Evolutionary conservation across 2,113 vertebrate species (phyloP).

Genomic region (human (Homo sapiens)): GRCh38 chr22:39565001-39565500

Average conservation of each 20-base stretch:
- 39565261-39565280: not conserved
- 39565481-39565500: not conserved
- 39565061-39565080: no score
- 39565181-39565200: not conserved
- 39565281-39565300: not conserved
- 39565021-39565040: not conserved
- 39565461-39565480: not conserved
- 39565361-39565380: not conserved
- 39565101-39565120: not conserved
- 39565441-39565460: not conserved
- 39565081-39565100: no score
- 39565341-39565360: not conserved
- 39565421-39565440: not conserved
- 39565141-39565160: no score
- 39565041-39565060: not conserved
- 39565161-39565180: not conserved
- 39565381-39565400: not conserved
- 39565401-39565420: not conserved
- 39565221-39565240: not conserved
- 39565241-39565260: not conserved
- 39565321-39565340: not conserved
- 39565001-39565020: not conserved
- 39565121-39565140: not conserved
- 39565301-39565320: no score
- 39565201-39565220: not conserved